These are phyloP conservation scores for Dunckerocampus dactyliophorus DNA, from an alignment of 2,113 vertebrate species.

Conservation along the genomic window DNA sequence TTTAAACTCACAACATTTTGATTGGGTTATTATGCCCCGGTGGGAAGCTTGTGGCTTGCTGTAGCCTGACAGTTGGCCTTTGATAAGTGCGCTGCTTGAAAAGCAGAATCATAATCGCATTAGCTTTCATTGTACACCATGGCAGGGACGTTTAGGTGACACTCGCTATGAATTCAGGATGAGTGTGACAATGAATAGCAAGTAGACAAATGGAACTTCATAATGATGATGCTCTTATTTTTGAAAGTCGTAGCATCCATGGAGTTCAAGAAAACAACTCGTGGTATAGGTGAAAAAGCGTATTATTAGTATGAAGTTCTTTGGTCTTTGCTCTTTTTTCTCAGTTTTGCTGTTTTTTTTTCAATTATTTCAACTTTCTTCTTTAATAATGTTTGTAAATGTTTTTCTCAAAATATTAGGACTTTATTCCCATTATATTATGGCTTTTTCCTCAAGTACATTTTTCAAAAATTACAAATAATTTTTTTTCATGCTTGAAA, in stretches of 20 bases:
- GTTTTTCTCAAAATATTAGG: no score
- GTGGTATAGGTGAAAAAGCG: no score
- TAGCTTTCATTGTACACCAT: constrained; percentile 33
- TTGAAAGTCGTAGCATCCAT: background rate
- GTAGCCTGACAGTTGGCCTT: constrained; percentile 28
- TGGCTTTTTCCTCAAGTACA: no score
- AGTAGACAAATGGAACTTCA: background rate
- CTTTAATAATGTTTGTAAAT: no score
- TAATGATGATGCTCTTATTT: background rate
- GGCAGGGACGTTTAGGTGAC: constrained; percentile 27
- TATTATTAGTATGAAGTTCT: no score
- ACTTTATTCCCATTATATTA: no score
- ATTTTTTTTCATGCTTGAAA: no score
- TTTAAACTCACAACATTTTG: constrained; percentile 24
- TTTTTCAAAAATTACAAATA: no score
- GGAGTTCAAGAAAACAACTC: no score
- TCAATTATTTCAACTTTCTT: no score
- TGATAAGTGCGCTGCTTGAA: constrained; percentile 37
- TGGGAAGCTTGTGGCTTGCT: constrained; percentile 11
- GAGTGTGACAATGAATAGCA: background rate
- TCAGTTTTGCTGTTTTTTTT: no score
- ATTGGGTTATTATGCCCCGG: constrained; percentile 33
- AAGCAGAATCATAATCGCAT: constrained; percentile 39
- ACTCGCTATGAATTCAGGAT: constrained; percentile 10
- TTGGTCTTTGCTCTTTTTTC: no score